phyloP scores from a whole-genome alignment of 2,797 vertebrate genomes.

The Numenius phaeopus region DNA sequence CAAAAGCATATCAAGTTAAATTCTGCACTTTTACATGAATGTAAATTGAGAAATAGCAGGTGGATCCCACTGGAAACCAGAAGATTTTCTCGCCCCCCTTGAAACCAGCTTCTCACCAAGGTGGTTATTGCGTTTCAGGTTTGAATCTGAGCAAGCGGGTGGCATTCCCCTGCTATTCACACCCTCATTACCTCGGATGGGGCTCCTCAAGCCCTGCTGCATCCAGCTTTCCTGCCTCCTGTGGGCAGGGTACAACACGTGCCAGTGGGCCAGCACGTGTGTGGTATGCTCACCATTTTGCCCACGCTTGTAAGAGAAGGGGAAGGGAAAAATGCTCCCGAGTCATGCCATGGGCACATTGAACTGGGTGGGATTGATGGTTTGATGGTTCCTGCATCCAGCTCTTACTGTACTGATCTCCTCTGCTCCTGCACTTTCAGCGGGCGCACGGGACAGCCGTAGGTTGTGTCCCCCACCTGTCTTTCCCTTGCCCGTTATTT shows the following conservation, averaged over 20 bases:
- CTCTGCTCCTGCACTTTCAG: not conserved
- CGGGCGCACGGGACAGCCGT: not conserved
- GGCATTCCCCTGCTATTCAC: not conserved
- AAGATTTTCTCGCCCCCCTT: not conserved
- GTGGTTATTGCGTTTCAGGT: not conserved
- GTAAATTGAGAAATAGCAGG: not conserved
- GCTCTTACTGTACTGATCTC: rapidly evolving
- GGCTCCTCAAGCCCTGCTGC: not conserved
- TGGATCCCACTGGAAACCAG: not conserved
- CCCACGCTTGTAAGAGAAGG: not conserved
- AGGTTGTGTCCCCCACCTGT: rapidly evolving
- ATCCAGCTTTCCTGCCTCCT: not conserved
- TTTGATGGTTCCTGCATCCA: not conserved
- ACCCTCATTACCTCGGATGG: not conserved
- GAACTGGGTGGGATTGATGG: not conserved
- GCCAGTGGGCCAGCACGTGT: rapidly evolving
- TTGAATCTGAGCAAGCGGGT: not conserved
- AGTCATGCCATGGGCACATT: not conserved
- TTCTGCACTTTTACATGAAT: not conserved
- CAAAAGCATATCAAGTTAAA: not conserved
- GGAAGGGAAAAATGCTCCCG: not conserved
- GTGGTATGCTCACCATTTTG: rapidly evolving
- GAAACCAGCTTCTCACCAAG: not conserved
- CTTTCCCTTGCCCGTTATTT: not conserved
- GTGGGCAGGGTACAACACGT: not conserved